Conservation (phyloP, 2,888 invertebrate species). For the Drosophila helvetica region DNA sequence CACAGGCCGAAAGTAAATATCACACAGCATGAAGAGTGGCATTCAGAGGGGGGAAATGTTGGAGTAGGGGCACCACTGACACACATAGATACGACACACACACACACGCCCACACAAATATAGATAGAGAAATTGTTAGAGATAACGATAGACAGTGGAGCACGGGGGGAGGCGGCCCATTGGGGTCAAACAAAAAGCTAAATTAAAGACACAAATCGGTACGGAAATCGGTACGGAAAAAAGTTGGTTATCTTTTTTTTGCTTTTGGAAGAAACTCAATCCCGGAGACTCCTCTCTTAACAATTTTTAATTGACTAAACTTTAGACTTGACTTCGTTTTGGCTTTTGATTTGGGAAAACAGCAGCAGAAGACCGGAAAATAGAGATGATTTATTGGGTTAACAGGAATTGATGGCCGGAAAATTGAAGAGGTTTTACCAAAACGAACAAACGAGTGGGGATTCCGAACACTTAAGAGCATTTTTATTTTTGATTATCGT, state of each 20-base stretch:
- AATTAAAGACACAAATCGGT: slow-evolving; percentile 1
- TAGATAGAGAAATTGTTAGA: slow-evolving; percentile 7
- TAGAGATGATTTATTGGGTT: background rate
- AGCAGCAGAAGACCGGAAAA: background rate
- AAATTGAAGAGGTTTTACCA: background rate
- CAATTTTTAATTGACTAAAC: background rate
- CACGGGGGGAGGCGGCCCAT: background rate
- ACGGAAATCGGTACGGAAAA: slow-evolving; percentile 44
- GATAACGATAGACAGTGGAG: slow-evolving; percentile 14
- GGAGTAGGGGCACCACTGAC: slow-evolving; percentile 40
- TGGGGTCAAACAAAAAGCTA: slow-evolving; percentile 11
- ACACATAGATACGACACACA: slow-evolving; percentile 60
- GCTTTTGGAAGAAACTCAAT: background rate
- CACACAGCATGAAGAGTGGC: slow-evolving; percentile 17
- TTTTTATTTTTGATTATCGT: no score
- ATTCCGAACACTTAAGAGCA: no score
- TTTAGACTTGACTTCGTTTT: background rate
- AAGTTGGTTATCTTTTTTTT: no score
- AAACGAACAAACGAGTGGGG: background rate
- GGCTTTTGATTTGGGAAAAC: background rate
- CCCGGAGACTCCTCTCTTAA: background rate
- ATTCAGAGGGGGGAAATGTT: background rate
- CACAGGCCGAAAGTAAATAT: slow-evolving; percentile 35
- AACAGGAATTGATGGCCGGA: background rate
- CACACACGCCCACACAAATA: slow-evolving; percentile 11